Conservation (phyloP, 2,113 vertebrate genomes). For the Abramis brama region DNA sequence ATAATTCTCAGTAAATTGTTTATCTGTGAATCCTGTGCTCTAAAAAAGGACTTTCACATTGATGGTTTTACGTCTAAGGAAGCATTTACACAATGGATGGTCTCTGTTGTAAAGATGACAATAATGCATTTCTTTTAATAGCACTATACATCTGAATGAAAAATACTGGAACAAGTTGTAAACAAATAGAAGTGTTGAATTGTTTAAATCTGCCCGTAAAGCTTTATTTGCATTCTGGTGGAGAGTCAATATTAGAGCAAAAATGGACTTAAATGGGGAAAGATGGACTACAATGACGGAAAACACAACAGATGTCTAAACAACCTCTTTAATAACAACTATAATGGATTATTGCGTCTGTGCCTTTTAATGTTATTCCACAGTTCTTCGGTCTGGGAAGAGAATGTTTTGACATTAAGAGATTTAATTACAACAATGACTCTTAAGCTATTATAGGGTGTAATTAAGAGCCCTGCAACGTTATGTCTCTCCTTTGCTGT, state of each 20-base stretch:
- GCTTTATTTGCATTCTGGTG: background rate
- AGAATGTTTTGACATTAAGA: conserved; percentile 22
- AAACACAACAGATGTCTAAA: conserved; percentile 26
- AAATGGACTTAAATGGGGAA: background rate
- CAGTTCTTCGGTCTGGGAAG: conserved; percentile 13
- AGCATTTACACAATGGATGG: background rate
- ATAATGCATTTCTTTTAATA: background rate
- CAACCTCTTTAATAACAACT: conserved; percentile 32
- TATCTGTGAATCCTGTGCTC: too few relatives aligned
- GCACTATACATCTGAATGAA: background rate
- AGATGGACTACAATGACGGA: background rate
- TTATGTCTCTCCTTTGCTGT: conserved; percentile 24
- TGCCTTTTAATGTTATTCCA: conserved; percentile 18
- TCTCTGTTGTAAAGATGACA: background rate
- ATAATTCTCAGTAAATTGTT: conserved; percentile 7
- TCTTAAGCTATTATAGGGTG: conserved; percentile 37
- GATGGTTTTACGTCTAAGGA: background rate
- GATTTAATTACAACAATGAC: conserved; percentile 29
- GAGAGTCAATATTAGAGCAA: background rate
- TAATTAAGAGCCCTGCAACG: conserved; percentile 36
- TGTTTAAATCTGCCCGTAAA: background rate
- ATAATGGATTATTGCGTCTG: conserved; percentile 10
- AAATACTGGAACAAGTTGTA: background rate
- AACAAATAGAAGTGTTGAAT: background rate
- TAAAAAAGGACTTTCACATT: background rate